A percentile compares a stretch with the other conserved stretches of the same genome.
Evolutionary conservation across 1,140 invertebrate genomes (phyloP).

Genomic region (Lucilia cuprina): DNA sequence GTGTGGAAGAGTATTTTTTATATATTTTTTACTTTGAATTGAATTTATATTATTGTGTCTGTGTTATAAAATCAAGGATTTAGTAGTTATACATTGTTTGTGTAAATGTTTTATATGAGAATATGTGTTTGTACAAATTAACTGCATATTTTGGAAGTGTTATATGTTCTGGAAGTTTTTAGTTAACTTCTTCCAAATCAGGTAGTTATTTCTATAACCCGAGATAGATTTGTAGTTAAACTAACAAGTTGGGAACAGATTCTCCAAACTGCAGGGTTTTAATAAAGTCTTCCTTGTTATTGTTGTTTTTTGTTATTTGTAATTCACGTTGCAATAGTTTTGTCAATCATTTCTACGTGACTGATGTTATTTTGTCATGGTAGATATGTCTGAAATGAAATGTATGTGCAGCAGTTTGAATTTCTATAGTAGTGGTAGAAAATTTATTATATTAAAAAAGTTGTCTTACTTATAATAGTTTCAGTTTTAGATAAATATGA

Average conservation of each 20-base stretch:
- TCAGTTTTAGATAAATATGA: not conserved
- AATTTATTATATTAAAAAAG: not conserved
- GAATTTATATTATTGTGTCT: not conserved
- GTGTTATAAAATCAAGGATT: constrained; percentile 8
- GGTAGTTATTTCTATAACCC: no score
- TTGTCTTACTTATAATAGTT: not conserved
- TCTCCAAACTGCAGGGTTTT: no score
- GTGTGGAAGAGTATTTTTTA: not conserved
- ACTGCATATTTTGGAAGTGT: not conserved
- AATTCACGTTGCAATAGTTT: constrained; percentile 22
- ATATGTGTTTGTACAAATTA: not conserved
- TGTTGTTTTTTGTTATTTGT: not conserved
- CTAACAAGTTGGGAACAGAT: no score
- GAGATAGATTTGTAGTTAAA: no score
- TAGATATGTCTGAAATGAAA: not conserved
- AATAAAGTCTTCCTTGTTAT: no score
- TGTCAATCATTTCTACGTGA: constrained; percentile 24
- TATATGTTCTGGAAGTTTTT: no score
- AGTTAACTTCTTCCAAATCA: no score
- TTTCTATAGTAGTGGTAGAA: not conserved
- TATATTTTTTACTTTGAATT: not conserved
- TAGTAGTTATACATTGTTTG: not conserved
- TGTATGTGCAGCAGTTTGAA: not conserved
- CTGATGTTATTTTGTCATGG: not conserved
- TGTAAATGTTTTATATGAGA: not conserved